Evolutionary conservation across 2,797 vertebrate species (phyloP), one percentile per base, ranked within the genome.

Genomic region (Cuculus canorus): DNA sequence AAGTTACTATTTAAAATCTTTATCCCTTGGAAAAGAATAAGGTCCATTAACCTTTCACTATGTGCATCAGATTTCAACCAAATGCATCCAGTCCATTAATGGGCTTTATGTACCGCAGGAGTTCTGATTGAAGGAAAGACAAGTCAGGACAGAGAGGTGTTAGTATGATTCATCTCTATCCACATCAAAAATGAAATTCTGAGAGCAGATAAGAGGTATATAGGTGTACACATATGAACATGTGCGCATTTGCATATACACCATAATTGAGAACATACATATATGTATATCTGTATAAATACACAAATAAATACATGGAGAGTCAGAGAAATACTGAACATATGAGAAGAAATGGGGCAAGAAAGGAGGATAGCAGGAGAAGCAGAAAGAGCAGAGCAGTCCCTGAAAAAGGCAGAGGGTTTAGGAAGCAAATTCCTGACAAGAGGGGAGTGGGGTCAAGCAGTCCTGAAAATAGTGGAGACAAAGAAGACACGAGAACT

Each of bases 21-120:
- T 92, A 94, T 92, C 85, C 91, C 56, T 88, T 92, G 82, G 90
- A 95, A 96, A 95, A 96, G 70, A 94, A 82, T 94, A 96, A 95
- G 87, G 95, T 96, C 95, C 92, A 95, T 93, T 96, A 96, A 94
- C 91, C 94, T 96, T 95, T 92, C 92, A 95, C 94, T 90, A 68
- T 53, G 83, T 93, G 88, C 91, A 90, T 95, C 92, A 94, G 90
- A 94, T 96, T 95, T 96, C 95, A 91, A 43, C 88, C 92, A 94
- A 90, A 96, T 94, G 88, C 94, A 93, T 94, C 92, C 60, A 96
- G 90, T 96, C 92, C 90, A 88, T 94, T 94, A 96, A 96, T 94
- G 83, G 91, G 73, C 90, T 95, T 96, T 93, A 95, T 88, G 94
- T 94, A 94, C 91, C 33, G 0, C 95, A 90, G 94, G 91, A 95